Conservation (phyloP, 2,113 vertebrate species). For the Psophia crepitans region DNA sequence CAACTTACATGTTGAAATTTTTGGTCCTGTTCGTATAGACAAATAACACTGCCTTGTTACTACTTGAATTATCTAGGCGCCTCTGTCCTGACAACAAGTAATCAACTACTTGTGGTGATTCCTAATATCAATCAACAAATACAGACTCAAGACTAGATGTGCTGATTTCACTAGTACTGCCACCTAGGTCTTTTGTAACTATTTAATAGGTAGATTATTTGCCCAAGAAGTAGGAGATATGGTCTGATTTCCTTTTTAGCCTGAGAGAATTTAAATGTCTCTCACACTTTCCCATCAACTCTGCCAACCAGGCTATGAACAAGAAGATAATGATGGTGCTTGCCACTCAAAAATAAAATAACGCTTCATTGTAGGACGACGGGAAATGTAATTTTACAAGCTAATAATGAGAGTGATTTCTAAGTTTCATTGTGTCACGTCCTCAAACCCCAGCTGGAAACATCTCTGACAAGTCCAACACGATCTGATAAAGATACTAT, state of each 20-base stretch:
- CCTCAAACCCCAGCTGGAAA: background rate
- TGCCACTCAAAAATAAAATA: background rate
- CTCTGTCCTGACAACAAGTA: background rate
- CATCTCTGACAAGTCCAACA: background rate
- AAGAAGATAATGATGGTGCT: background rate
- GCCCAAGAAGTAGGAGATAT: background rate
- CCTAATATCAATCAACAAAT: background rate
- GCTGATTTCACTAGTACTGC: background rate
- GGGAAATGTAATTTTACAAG: background rate
- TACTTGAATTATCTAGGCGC: background rate
- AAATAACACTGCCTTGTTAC: background rate
- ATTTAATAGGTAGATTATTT: background rate
- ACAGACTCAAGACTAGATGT: background rate
- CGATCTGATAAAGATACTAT: background rate
- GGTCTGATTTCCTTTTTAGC: background rate
- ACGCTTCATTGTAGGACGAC: background rate
- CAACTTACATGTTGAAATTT: background rate
- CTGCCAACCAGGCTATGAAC: background rate
- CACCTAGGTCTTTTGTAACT: background rate
- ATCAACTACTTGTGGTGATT: background rate
- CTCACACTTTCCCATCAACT: background rate
- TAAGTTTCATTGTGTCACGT: background rate
- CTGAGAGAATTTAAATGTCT: background rate
- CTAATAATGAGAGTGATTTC: background rate
- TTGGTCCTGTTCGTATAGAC: background rate